A percentile compares a stretch with the other conserved stretches of the same genome.
Evolutionary conservation across 2,797 vertebrate species (phyloP).

Genomic region (Oryzias dopingdopingensis): DNA sequence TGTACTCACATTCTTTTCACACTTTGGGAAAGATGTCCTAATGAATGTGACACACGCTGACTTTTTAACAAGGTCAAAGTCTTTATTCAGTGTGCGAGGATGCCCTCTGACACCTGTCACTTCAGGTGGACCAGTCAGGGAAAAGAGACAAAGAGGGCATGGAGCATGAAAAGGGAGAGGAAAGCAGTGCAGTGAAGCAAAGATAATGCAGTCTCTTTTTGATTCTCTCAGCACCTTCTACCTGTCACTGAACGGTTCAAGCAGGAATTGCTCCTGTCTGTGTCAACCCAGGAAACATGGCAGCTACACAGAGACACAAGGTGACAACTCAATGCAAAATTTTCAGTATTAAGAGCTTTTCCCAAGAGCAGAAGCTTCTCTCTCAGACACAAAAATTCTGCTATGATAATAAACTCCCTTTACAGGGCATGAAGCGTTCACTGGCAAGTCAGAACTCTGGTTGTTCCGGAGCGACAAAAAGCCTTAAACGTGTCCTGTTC

Average conservation of each 20-base stretch:
- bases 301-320: slow-evolving; percentile 40
- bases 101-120: slow-evolving; percentile 57
- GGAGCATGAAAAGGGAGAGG: slow-evolving; percentile 25
- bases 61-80: slow-evolving; percentile 54
- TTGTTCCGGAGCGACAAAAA: not conserved
- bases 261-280: slow-evolving; percentile 42
- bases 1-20: not conserved
- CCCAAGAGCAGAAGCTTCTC: slow-evolving; percentile 10
- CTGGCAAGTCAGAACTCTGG: slow-evolving; percentile 24
- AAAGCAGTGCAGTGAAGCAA: slow-evolving; percentile 54
- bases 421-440: slow-evolving; percentile 20
- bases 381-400: slow-evolving; percentile 16
- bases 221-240: slow-evolving; percentile 57
- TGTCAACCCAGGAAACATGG: slow-evolving; percentile 57
- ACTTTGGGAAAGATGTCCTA: slow-evolving; percentile 17
- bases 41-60: slow-evolving; percentile 32
- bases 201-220: slow-evolving; percentile 63
- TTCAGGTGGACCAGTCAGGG: slow-evolving; percentile 32
- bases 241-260: slow-evolving; percentile 59
- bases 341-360: slow-evolving; percentile 27
- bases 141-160: slow-evolving; percentile 24
- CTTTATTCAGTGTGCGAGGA: slow-evolving; percentile 45
- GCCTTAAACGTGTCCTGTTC: too few species aligned
- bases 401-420: slow-evolving; percentile 22
- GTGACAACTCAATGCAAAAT: slow-evolving; percentile 37